Conservation (phyloP, 2,888 invertebrate genomes). For the Napeogenes sylphis region DNA sequence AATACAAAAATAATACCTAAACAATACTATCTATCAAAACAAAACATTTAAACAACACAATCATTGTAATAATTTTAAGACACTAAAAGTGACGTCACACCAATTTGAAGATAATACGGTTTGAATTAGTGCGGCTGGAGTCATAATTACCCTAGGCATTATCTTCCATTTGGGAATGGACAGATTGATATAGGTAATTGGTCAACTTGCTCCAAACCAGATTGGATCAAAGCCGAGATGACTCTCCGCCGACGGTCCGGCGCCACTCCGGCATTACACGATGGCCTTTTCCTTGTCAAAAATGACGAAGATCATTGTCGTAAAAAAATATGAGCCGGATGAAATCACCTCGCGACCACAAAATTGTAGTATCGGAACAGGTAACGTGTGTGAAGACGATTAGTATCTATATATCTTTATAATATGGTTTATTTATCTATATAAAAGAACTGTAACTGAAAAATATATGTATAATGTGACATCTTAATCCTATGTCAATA, state of each 20-base stretch:
- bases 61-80: conserved; percentile 29
- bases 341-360: conserved; percentile 67
- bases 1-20: background rate
- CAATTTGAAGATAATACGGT: conserved; percentile 58
- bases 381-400: conserved; percentile 22
- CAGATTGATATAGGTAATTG: conserved; percentile 76
- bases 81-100: conserved; percentile 47
- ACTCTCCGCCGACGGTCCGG: conserved; percentile 62
- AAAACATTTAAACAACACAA: background rate
- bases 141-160: conserved; percentile 77
- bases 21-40: background rate
- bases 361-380: conserved; percentile 63
- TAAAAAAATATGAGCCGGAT: conserved; percentile 67
- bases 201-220: conserved; percentile 61
- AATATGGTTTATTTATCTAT: no score
- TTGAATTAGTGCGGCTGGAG: conserved; percentile 55
- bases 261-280: conserved; percentile 73
- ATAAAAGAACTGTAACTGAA: no score
- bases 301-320: conserved; percentile 75
- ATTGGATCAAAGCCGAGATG: conserved; percentile 70
- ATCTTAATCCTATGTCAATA: no score
- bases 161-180: conserved; percentile 70
- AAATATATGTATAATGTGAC: no score
- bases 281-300: conserved; percentile 78
- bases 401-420: no score